Evolutionary conservation across 2,888 invertebrate species (phyloP), one percentile per base, ranked within the genome.

Genomic region (Pediacus dermestoides): DNA sequence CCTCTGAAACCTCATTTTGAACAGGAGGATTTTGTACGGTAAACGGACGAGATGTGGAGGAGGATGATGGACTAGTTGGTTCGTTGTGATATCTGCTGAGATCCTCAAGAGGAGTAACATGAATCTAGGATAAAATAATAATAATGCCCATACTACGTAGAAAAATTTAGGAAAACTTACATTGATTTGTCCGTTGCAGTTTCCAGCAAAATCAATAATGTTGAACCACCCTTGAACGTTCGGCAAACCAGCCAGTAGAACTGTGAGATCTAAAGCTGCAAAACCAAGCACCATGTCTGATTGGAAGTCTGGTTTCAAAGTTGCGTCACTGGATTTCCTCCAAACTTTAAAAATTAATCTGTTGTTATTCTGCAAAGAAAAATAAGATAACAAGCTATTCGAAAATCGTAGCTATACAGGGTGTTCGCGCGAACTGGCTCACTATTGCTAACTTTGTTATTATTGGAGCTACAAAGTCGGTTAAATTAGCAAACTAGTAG

Each of bases 161-260:
- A n/a, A n/a, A n/a, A n/a, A n/a, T n/a, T n/a, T n/a, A n/a, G 12
- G 11, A 6, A 37, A 33, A 46, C 49, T 58, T 54, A 80, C 74
- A 61, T 80, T 75, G 27, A 81, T 71, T 57, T 80, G 79, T 1
- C 81, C 81, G 42, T 76, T 77, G 30, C 76, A 74, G 34, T 73
- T 71, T 3, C 72, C 72, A 2, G 67, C 61, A 47, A 78, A 77
- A 52, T 80, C 79, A n/a, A 77, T 70, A 30, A 81, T 76, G 57
- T 79, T 77, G 54, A 76, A 80, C 75, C 78, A 79, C n/a, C 78
- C 80, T 30, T 73, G 74, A 31, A 80, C 70, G 16, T 68, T 68
- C 6, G 74, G 71, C 46, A 76, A 68, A 2, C 74, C 74, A 21
- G 70, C 67, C 11, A 70, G 52, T 14, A 80, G 63, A 11, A 74